Conservation (phyloP, 2,797 vertebrate species). For the Danio aesculapii region DNA sequence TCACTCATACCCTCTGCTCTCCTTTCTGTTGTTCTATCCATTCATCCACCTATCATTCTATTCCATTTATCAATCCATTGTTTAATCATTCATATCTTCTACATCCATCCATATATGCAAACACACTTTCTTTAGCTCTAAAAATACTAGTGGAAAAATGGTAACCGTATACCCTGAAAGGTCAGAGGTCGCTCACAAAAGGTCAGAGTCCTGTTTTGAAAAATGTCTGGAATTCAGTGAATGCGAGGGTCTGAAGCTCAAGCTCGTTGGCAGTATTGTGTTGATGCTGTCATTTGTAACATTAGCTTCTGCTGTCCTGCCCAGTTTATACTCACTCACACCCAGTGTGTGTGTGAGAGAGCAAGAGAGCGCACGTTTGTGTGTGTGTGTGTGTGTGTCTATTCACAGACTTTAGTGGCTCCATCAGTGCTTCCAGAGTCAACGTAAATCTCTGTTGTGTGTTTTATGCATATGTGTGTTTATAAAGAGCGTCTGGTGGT, state of each 20-base stretch:
- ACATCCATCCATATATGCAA: too few relatives aligned
- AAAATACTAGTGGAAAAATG: background rate
- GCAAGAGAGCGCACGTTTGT: too few relatives aligned
- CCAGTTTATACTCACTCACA: background rate
- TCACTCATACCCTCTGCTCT: too few relatives aligned
- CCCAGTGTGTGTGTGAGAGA: background rate
- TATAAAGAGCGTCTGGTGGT: slow-evolving; percentile 18
- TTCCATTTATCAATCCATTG: too few relatives aligned
- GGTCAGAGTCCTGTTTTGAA: slow-evolving; percentile 17
- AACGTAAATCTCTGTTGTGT: background rate
- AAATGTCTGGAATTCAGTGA: slow-evolving; percentile 38
- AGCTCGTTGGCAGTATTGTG: background rate
- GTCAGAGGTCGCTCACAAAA: slow-evolving; percentile 10
- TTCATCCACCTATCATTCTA: too few relatives aligned
- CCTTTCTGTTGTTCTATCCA: too few relatives aligned
- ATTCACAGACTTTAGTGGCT: slow-evolving; percentile 4
- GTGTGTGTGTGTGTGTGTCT: background rate
- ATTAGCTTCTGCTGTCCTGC: slow-evolving; percentile 11
- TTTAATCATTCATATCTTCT: too few relatives aligned
- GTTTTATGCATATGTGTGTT: slow-evolving; percentile 25
- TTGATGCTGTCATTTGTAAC: slow-evolving; percentile 31
- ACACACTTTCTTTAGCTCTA: background rate
- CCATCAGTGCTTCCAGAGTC: slow-evolving; percentile 1
- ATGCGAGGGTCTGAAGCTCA: background rate
- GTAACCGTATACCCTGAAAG: background rate